Evolutionary conservation across 2,888 invertebrate genomes (phyloP).

Genomic region (Epinotia demarniana): DNA sequence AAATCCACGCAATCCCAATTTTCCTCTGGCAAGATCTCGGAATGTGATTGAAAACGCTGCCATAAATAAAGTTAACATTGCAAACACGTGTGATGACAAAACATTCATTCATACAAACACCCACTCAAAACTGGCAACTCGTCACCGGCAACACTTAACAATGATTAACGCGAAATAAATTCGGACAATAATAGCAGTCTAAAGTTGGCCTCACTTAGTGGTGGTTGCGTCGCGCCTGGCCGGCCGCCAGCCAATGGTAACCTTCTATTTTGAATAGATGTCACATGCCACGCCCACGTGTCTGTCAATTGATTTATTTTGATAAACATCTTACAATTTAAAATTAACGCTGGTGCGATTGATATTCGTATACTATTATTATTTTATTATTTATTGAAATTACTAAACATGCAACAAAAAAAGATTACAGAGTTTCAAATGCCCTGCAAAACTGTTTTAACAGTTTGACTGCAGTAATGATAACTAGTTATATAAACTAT

Average conservation of each 20-base stretch:
- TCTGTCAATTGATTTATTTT: constrained; percentile 24
- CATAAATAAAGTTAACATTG: neutral
- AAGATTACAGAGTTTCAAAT: too few species aligned
- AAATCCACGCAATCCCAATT: too few species aligned
- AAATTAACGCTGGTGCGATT: constrained; percentile 14
- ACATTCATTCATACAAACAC: constrained; percentile 29
- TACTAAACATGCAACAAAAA: too few species aligned
- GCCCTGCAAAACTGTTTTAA: too few species aligned
- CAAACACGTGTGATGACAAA: neutral
- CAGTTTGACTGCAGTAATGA: too few species aligned
- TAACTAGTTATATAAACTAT: too few species aligned
- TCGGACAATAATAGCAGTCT: constrained; percentile 12
- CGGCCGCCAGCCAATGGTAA: constrained; percentile 21
- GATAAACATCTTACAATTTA: constrained; percentile 25
- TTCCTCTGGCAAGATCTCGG: neutral
- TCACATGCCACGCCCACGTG: constrained; percentile 30
- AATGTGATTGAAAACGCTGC: neutral
- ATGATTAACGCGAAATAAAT: constrained; percentile 26
- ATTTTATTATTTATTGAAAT: too few species aligned
- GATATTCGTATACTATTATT: neutral
- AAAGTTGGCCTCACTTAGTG: neutral
- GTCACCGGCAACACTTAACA: constrained; percentile 4
- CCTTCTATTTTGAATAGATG: constrained; percentile 29
- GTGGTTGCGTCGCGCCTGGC: constrained; percentile 1
- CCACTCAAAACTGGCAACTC: constrained; percentile 30